A percentile compares a stretch with the other conserved stretches of the same genome.
These are phyloP conservation scores for sheep (Ovis aries) DNA, from an alignment of 2,113 vertebrate genomes.

Conservation along the genomic window DNA sequence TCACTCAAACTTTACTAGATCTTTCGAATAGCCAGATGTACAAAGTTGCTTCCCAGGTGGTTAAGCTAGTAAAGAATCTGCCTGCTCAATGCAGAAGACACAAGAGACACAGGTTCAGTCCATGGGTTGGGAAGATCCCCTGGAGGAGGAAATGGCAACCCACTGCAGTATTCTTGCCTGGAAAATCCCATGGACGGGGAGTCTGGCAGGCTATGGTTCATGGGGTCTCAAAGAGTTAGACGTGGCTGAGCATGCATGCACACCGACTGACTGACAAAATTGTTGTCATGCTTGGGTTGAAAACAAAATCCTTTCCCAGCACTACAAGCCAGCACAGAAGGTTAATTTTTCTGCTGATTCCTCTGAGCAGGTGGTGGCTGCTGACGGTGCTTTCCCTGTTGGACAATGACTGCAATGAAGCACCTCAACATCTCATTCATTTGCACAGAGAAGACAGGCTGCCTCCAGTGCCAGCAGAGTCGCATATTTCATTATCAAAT, in stretches of 20 bases:
- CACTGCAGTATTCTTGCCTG: neutral
- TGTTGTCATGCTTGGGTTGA: neutral
- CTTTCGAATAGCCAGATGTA: neutral
- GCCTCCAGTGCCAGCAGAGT: neutral
- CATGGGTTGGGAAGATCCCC: neutral
- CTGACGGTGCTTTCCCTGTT: neutral
- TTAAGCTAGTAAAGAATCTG: neutral
- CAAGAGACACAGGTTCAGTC: rapidly evolving
- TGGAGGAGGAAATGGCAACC: neutral
- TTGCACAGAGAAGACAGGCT: neutral
- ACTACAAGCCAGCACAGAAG: neutral
- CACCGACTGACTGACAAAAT: neutral
- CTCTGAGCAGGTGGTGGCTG: neutral
- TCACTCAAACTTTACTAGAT: neutral
- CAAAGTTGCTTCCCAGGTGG: neutral
- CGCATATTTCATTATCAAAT: conserved; percentile 4
- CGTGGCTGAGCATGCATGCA: neutral
- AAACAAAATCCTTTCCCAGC: neutral
- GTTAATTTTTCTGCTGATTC: neutral
- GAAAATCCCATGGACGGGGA: neutral
- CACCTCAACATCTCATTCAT: neutral
- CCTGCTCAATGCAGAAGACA: neutral
- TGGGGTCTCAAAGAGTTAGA: neutral
- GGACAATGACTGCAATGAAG: neutral
- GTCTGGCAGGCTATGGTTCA: neutral